phyloP scores from a whole-genome alignment of 2,113 vertebrate species.

The Sturnus vulgaris region DNA sequence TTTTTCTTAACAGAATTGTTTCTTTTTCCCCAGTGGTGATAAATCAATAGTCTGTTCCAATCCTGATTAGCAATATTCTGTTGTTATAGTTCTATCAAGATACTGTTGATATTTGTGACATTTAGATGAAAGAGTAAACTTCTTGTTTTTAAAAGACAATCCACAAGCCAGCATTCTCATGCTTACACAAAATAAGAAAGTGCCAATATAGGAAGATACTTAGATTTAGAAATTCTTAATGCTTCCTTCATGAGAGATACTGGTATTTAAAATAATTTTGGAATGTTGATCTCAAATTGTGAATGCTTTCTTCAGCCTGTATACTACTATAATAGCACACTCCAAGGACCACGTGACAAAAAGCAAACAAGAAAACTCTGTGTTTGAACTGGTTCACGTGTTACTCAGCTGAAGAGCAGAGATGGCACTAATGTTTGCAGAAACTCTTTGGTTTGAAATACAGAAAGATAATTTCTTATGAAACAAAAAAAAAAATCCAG shows the following conservation, averaged over 20 bases:
- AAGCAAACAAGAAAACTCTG: not conserved
- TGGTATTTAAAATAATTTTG: not conserved
- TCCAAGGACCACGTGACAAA: not conserved
- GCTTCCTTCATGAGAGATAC: not conserved
- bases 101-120: not conserved
- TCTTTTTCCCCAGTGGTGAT: not conserved
- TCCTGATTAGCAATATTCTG: not conserved
- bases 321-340: not conserved
- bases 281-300: not conserved
- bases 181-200: not conserved
- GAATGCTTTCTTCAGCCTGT: not conserved
- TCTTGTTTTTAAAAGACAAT: not conserved
- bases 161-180: not conserved
- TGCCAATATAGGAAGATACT: not conserved
- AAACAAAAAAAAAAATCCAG: not conserved
- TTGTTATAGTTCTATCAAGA: not conserved
- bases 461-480: not conserved
- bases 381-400: not conserved
- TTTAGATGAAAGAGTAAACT: not conserved
- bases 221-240: not conserved
- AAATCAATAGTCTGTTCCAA: not conserved
- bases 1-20: not conserved
- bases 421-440: not conserved
- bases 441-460: not conserved
- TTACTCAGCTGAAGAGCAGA: not conserved